These are phyloP conservation scores for Gorsachius magnificus DNA, from an alignment of 2,797 vertebrate genomes.

Conservation along the genomic window DNA sequence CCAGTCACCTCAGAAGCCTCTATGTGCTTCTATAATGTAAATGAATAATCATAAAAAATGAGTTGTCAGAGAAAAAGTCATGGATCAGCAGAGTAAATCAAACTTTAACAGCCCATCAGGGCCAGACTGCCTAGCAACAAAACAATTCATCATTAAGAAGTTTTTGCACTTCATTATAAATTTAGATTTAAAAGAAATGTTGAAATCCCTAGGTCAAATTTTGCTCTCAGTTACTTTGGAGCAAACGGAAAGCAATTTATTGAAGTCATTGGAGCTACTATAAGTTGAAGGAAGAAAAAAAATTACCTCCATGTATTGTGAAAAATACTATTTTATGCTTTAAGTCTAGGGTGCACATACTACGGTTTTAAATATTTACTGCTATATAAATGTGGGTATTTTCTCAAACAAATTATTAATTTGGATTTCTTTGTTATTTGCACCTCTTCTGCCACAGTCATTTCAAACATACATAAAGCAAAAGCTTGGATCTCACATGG, in stretches of 20 bases:
- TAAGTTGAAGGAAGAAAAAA: neutral
- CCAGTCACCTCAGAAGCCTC: neutral
- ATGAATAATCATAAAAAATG: conserved; percentile 48
- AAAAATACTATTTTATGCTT: neutral
- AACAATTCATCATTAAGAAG: conserved; percentile 47
- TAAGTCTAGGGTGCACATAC: neutral
- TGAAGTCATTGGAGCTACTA: neutral
- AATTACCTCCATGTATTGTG: neutral
- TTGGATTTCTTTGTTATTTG: neutral
- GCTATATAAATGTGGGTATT: neutral
- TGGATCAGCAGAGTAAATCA: conserved; percentile 53
- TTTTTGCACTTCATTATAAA: conserved; percentile 32
- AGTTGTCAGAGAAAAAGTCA: conserved; percentile 37
- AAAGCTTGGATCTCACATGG: neutral
- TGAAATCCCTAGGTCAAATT: conserved; percentile 23
- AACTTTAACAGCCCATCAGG: conserved; percentile 39
- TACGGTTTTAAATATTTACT: neutral
- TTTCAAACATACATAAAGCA: neutral
- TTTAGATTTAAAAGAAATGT: conserved; percentile 34
- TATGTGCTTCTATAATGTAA: neutral
- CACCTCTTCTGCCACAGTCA: neutral
- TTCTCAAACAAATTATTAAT: neutral
- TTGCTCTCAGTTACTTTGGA: neutral
- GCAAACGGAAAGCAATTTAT: neutral
- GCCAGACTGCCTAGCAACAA: conserved; percentile 39